Percentiles rank a stretch among this genome's conserved stretches.
Evolutionary conservation across 2,113 vertebrate species (phyloP).

Genomic region (Ptilorrhoa leucosticta): DNA sequence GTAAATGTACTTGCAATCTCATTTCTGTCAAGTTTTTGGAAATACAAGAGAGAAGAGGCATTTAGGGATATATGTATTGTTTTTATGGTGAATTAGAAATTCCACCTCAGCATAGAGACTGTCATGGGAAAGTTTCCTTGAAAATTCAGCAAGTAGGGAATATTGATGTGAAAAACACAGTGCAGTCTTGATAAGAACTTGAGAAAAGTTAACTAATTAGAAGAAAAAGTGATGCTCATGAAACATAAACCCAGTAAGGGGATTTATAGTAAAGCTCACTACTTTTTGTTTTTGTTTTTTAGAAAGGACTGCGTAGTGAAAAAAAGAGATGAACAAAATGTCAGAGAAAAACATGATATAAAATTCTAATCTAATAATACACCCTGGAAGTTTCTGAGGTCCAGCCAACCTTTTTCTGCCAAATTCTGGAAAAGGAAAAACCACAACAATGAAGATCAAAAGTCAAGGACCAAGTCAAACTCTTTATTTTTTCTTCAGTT

Average conservation of each 20-base stretch:
- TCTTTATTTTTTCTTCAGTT: not conserved
- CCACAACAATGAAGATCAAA: not conserved
- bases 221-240: not conserved
- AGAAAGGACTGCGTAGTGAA: not conserved
- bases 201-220: not conserved
- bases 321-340: not conserved
- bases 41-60: not conserved
- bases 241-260: not conserved
- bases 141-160: not conserved
- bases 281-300: not conserved
- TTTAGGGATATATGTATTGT: not conserved
- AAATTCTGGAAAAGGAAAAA: not conserved
- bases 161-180: not conserved
- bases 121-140: not conserved
- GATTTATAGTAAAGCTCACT: not conserved
- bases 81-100: not conserved
- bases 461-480: not conserved
- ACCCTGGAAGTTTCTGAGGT: not conserved
- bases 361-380: not conserved
- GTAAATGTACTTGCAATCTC: not conserved
- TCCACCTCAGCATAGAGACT: not conserved
- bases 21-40: not conserved
- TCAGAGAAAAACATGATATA: not conserved
- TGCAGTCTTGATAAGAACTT: not conserved
- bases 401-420: not conserved